These are phyloP conservation scores for Phalera bucephala DNA, from an alignment of 2,888 invertebrate genomes.

Conservation along the genomic window DNA sequence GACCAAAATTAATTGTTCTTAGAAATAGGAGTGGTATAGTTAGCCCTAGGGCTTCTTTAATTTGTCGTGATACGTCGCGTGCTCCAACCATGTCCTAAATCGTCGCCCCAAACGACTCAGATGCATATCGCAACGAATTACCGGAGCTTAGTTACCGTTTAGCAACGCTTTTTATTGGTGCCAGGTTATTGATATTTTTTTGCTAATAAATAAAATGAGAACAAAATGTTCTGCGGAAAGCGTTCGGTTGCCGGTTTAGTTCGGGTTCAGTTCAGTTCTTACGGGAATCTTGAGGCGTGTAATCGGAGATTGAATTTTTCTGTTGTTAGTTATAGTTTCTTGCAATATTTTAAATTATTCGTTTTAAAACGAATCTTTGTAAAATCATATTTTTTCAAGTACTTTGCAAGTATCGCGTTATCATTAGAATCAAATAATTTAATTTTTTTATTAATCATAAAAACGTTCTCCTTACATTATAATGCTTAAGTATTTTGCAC, in stretches of 20 bases:
- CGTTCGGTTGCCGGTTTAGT: conserved; percentile 5
- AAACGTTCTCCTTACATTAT: no score
- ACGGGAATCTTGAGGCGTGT: conserved; percentile 9
- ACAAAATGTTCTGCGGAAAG: conserved; percentile 20
- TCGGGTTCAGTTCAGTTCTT: conserved; percentile 5
- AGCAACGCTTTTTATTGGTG: conserved; percentile 34
- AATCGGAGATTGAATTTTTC: conserved; percentile 9
- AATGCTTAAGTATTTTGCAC: no score
- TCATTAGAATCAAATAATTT: no score
- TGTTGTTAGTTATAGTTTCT: neutral
- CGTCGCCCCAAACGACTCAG: conserved; percentile 46
- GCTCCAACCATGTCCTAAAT: conserved; percentile 40
- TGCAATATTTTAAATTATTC: no score
- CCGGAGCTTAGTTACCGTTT: conserved; percentile 43
- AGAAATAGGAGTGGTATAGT: no score
- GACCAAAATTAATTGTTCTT: no score
- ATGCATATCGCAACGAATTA: conserved; percentile 43
- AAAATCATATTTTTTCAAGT: no score
- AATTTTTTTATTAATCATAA: no score
- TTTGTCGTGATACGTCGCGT: conserved; percentile 16
- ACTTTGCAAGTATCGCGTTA: no score
- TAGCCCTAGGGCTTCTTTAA: conserved; percentile 23
- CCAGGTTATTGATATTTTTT: conserved; percentile 22
- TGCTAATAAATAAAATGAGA: conserved; percentile 19
- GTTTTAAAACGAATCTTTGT: no score